Evolutionary conservation across 35 echinoderm and acorn worm species (phyloP).

Genomic region (Eucidaris tribuloides): DNA sequence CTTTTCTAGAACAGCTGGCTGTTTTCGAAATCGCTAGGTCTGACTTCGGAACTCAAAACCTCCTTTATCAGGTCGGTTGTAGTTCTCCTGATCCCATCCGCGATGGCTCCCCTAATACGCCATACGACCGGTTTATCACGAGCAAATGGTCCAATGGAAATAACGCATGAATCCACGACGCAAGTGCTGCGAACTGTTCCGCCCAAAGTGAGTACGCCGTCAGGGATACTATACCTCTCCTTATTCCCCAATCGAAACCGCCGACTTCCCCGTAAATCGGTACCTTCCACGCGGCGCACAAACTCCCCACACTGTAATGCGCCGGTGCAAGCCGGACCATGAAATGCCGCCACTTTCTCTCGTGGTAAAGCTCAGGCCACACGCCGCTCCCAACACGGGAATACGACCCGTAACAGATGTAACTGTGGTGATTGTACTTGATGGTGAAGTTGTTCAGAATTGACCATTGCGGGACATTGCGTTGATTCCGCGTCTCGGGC

Average conservation of each 20-base stretch:
- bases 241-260: background rate
- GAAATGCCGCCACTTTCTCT: constrained; percentile 7
- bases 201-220: background rate
- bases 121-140: background rate
- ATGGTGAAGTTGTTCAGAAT: background rate
- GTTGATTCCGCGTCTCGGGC: background rate
- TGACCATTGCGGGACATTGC: background rate
- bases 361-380: background rate
- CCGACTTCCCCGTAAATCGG: background rate
- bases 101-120: background rate
- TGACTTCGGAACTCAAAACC: background rate
- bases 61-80: background rate
- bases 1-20: background rate
- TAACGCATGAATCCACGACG: background rate
- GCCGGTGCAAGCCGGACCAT: background rate
- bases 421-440: background rate
- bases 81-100: background rate
- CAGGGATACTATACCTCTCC: background rate
- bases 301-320: background rate
- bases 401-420: background rate
- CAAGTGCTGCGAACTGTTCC: background rate
- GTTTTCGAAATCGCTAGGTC: background rate
- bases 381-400: background rate
- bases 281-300: constrained; percentile 3
- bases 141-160: background rate